Percentiles rank a stretch among this genome's conserved stretches.
Conservation (phyloP, 2,797 vertebrate genomes). For the Microcaecilia unicolor region DNA sequence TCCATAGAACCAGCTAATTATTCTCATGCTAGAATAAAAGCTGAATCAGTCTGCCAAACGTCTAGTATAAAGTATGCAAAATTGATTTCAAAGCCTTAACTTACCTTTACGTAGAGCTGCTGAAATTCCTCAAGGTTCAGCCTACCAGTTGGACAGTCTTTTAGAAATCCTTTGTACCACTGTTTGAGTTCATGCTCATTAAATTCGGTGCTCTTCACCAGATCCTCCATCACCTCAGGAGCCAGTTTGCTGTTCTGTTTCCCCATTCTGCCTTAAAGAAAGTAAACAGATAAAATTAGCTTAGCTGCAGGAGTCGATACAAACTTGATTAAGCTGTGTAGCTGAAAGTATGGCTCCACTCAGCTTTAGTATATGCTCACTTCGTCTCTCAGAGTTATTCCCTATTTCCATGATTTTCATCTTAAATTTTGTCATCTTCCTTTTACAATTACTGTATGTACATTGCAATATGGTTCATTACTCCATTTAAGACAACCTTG, state of each 20-base stretch:
- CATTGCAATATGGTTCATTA: too few species aligned
- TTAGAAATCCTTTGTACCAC: constrained; percentile 99
- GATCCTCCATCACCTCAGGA: constrained; percentile 97
- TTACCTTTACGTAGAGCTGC: constrained; percentile 97
- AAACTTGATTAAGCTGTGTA: not conserved
- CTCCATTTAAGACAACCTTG: too few species aligned
- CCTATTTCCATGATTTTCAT: not conserved
- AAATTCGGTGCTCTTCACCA: constrained; percentile 98
- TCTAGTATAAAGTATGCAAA: too few species aligned
- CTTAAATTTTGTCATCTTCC: too few species aligned
- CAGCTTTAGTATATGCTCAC: not conserved
- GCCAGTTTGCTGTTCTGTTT: constrained; percentile 99
- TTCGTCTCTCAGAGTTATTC: not conserved
- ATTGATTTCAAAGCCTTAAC: not conserved
- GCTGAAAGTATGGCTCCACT: not conserved
- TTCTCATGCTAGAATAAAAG: too few species aligned
- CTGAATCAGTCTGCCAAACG: too few species aligned
- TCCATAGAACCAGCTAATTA: too few species aligned
- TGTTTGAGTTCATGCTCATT: constrained; percentile 98
- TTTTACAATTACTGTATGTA: too few species aligned
- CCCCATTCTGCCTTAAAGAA: constrained; percentile 81
- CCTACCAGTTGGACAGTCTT: constrained; percentile 91
- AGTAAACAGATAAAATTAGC: constrained; percentile 25
- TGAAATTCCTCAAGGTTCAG: constrained; percentile 98
- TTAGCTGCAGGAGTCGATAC: constrained; percentile 2